phyloP scores from a whole-genome alignment of 2,113 vertebrate genomes.

The western clawed frog (Xenopus tropicalis) region DNA sequence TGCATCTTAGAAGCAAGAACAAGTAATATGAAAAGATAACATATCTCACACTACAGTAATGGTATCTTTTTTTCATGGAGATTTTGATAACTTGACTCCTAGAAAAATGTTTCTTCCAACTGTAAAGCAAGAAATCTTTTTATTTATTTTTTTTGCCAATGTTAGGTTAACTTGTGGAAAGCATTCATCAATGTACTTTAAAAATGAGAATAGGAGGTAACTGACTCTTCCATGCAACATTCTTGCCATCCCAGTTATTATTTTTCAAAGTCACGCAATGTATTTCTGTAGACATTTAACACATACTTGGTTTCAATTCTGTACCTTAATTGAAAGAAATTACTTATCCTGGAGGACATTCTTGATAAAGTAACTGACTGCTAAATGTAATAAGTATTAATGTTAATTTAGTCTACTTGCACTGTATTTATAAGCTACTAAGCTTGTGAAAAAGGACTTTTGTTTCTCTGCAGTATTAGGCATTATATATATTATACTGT shows the following conservation, averaged over 20 bases:
- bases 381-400: slow-evolving; percentile 29
- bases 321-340: slow-evolving; percentile 28
- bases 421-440: slow-evolving; percentile 9
- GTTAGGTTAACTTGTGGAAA: slow-evolving; percentile 14
- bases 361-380: slow-evolving; percentile 24
- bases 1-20: slow-evolving; percentile 34
- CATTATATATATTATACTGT: no score
- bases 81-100: slow-evolving; percentile 6
- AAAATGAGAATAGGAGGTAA: slow-evolving; percentile 6
- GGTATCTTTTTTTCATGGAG: slow-evolving; percentile 25
- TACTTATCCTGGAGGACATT: slow-evolving; percentile 26
- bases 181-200: slow-evolving; percentile 15
- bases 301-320: slow-evolving; percentile 11
- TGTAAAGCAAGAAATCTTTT: slow-evolving; percentile 19
- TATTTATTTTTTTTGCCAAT: slow-evolving; percentile 10
- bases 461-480: no score
- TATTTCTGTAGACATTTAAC: slow-evolving; percentile 30
- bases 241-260: slow-evolving; percentile 17
- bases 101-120: slow-evolving; percentile 11
- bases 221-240: neutral
- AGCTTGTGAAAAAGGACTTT: no score
- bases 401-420: slow-evolving; percentile 14
- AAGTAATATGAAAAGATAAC: slow-evolving; percentile 42
- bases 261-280: slow-evolving; percentile 24
- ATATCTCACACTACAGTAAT: slow-evolving; percentile 36